Base-by-base conservation (phyloP, 2,113 vertebrate species). In the Brachypteracias leptosomus region DNA sequence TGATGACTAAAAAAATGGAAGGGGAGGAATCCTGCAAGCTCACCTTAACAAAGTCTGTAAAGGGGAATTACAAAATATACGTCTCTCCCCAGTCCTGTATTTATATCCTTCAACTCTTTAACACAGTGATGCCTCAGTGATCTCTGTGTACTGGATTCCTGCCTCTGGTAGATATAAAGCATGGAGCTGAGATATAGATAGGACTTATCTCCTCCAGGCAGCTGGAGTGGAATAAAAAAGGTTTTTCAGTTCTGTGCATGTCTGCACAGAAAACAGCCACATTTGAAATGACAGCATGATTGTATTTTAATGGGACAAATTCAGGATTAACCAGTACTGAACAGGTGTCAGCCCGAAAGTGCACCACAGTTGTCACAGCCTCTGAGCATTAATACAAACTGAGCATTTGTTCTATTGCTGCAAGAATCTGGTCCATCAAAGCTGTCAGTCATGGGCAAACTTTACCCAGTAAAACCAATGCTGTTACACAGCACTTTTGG, bases 171-270 rank as follows among this genome's bases (percentile, higher is more conserved):
- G 61, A 36, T 22, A 75, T 10, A 65, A 74, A 85, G 20, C 52
- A 22, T 25, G 29, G 51, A 47, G 59, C n/a, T 46, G 72, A 94
- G 85, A 65, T 78, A 87, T 42, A 90, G 72, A 88, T 57, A 84
- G 73, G 79, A 72, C n/a, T 95, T 94, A 92, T 75, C 90, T 96
- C 79, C 82, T 90, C 28, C 83, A 96, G 92, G 88, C 90, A 96
- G 88, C 92, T 90, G 88, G 57, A 81, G 65, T 10, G 28, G 63
- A 88, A 83, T 83, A 29, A 71, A 95, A 95, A 78, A 79, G 40
- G 63, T 85, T 90, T 92, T 92, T 90, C 83, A 70, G 77, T 79
- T 95, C 92, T 73, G 70, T 84, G 68, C 70, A 73, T 62, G 76
- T 84, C 86, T 96, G 70, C 28, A 55, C 58, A 81, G 76, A 72